Evolutionary conservation across 2,113 vertebrate species (phyloP), one percentile per base, ranked within the genome.

Genomic region (Colius striatus): DNA sequence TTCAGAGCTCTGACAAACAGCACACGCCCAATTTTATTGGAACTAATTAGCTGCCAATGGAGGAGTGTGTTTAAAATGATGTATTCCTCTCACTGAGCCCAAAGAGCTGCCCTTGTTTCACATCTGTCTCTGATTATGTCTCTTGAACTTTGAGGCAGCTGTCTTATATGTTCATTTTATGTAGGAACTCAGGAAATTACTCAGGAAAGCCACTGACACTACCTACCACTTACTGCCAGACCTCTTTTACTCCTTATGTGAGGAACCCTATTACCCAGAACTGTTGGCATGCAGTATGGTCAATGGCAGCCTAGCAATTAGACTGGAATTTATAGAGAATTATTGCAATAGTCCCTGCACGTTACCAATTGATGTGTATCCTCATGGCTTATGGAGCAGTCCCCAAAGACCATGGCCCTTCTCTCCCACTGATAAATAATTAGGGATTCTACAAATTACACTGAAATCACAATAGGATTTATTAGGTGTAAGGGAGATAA

Each of bases 121-220:
- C 97, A 97, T 97, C 92, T 98, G 97, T 50, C 68, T 79, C 83
- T 95, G 92, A 97, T 97, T 96, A 96, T 15, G 25, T 60, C 80
- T 94, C 90, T 91, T 92, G 91, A 94, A 97, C 83, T 93, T 90
- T 75, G 32, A 88, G 86, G 61, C 87, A 95, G 92, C 94, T 90
- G 77, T 82, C 95, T 92, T 54, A 68, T 72, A 92, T 89, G 87
- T 96, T 96, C 92, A 90, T 96, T 93, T 95, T 97, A 76, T 85
- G 61, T 87, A 94, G 78, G 82, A 95, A 79, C 78, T 89, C 94
- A 93, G 94, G 95, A 96, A 95, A 97, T 95, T 97, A 87, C 80
- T 90, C 75, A 87, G 94, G 94, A 95, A 97, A 96, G 80, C 86
- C 94, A 96, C 88, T 96, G 95, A 97, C 91, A 94, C 94, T 96